Evolutionary conservation across 2,113 vertebrate genomes (phyloP).

Genomic region (Ursus arctos): DNA sequence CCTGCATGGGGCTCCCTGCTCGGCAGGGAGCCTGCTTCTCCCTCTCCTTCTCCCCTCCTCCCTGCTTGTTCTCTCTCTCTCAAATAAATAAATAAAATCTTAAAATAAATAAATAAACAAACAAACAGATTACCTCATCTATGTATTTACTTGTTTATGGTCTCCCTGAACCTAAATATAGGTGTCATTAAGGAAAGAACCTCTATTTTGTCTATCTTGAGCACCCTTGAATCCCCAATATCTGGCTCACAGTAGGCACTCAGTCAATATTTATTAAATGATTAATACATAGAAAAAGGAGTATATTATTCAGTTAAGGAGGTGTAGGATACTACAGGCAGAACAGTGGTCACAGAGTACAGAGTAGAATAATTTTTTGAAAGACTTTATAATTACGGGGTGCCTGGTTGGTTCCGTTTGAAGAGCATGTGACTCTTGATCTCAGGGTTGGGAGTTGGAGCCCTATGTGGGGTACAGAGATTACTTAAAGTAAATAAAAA

Average conservation of each 20-base stretch:
- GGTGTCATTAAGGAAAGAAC: not conserved
- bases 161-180: conserved; percentile 9
- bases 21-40: no score
- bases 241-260: not conserved
- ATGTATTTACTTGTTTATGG: not conserved
- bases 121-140: not conserved
- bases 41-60: no score
- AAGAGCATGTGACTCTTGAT: not conserved
- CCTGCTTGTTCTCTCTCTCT: no score
- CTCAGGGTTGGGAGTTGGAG: not conserved
- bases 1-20: no score
- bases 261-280: conserved; percentile 13
- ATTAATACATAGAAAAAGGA: not conserved
- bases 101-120: not conserved
- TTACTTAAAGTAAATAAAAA: not conserved
- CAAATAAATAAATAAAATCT: not conserved
- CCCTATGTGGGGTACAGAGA: not conserved
- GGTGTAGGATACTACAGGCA: not conserved
- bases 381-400: not conserved
- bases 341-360: not conserved
- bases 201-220: not conserved
- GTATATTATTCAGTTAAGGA: not conserved
- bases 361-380: not conserved
- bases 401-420: not conserved
- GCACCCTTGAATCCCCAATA: not conserved